Base-by-base conservation (phyloP, 2,888 invertebrate genomes). In the Eupithecia tripunctaria region DNA sequence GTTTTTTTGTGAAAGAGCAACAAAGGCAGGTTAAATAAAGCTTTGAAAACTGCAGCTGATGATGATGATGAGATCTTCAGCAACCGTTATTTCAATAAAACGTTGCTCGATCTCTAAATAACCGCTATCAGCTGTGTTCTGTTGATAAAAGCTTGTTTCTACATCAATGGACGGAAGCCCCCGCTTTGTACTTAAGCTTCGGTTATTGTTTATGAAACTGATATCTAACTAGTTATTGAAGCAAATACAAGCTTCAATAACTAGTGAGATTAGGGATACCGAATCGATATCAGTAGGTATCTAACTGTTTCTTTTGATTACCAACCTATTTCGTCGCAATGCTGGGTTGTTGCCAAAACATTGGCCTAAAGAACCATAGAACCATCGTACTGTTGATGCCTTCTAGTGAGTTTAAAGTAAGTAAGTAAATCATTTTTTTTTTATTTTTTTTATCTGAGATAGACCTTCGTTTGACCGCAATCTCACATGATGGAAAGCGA, bases 81-180 rank as follows among this genome's bases (percentile, higher is more conserved):
- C 18, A 29, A 18, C 60, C 29, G 56, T 25, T 56, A 56, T 60
- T 60, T 2, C 18, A 29, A 29, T 29, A 60, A 60, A 29, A 18
- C 29, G 15, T 60, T 59, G 27, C 18, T 18, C 2, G 18, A 60
- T 60, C 18, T 18, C 60, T 29, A 29, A 29, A 18, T 60, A 59
- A 59, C 59, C 25, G 59, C 14, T 59, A 27, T 60, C 27, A 29
- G 27, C 68, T 71, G 73, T 76, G 79, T 76, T 76, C 79, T 78
- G 75, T 75, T 80, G 79, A 79, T 83, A 79, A 78, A 79, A 80
- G 84, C 80, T 36, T 27, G 36, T 67, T 71, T 67, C 67, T 41
- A 64, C 67, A 63, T 38, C 67, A 71, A 67, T 71, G 63, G 67
- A 27, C 38, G 56, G 41, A 36, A 62, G 51, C 38, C 38, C 43